Evolutionary conservation across 2,797 vertebrate genomes (phyloP).

Genomic region (Lithobates sylvaticus): DNA sequence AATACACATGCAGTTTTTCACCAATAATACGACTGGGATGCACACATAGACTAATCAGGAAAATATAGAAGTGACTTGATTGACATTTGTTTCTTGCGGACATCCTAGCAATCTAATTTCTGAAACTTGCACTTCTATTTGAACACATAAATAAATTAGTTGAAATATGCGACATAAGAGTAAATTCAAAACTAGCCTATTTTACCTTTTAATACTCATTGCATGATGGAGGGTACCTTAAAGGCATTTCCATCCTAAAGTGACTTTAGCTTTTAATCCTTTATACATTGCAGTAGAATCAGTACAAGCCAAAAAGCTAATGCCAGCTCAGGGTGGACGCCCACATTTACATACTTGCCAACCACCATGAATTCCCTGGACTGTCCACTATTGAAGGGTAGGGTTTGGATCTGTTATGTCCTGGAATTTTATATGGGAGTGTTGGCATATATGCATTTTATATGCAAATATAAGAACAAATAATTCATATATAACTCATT

Average conservation of each 20-base stretch:
- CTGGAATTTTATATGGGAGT: neutral
- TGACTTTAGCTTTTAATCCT: neutral
- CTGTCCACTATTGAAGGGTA: neutral
- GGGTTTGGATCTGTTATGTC: too few relatives aligned
- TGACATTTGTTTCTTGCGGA: neutral
- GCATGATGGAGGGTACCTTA: neutral
- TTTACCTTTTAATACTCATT: slow-evolving; percentile 19
- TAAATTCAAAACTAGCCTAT: slow-evolving; percentile 8
- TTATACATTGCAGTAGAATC: neutral
- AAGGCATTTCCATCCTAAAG: neutral
- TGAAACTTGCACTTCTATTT: slow-evolving; percentile 5
- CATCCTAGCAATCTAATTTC: neutral
- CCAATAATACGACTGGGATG: slow-evolving; percentile 62
- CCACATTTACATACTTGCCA: neutral
- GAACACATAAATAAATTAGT: neutral
- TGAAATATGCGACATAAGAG: neutral
- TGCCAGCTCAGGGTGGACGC: neutral
- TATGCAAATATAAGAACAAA: neutral
- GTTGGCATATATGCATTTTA: neutral
- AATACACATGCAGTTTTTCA: slow-evolving; percentile 63
- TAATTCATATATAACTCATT: neutral
- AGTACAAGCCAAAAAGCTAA: neutral
- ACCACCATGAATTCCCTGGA: neutral
- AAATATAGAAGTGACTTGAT: slow-evolving; percentile 19
- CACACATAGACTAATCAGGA: slow-evolving; percentile 55